Conservation (phyloP, 2,888 invertebrate species). For the Tetragonula carbonaria region DNA sequence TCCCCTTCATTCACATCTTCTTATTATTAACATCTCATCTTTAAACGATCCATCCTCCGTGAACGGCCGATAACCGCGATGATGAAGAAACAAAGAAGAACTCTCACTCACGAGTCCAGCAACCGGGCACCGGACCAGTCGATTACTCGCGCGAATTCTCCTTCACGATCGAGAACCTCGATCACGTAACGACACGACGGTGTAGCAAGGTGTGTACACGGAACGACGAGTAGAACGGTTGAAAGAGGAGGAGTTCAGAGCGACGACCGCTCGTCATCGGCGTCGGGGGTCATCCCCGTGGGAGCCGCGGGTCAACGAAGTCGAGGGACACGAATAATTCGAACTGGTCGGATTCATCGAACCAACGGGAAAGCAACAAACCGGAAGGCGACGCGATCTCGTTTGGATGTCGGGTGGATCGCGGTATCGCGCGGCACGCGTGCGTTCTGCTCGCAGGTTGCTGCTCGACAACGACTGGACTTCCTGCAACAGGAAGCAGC, state of each 20-base stretch:
- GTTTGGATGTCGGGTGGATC: conserved; percentile 46
- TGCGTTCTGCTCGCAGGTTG: conserved; percentile 67
- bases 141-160: neutral
- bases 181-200: neutral
- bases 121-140: neutral
- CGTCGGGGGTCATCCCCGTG: conserved; percentile 78
- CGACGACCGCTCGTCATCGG: conserved; percentile 49
- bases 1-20: neutral
- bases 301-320: conserved; percentile 78
- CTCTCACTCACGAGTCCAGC: neutral
- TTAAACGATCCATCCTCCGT: neutral
- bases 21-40: neutral
- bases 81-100: neutral
- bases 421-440: conserved; percentile 67
- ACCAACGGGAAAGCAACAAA: conserved; percentile 15
- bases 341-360: conserved; percentile 52
- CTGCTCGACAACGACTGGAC: conserved; percentile 29
- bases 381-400: conserved; percentile 62
- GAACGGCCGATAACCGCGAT: neutral
- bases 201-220: conserved; percentile 15
- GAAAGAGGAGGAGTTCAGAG: conserved; percentile 55
- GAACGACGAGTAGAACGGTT: conserved; percentile 62
- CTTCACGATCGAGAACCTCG: neutral
- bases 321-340: conserved; percentile 72
- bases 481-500: conserved; percentile 9